Percentiles rank a stretch among this genome's conserved stretches.
phyloP scores from a whole-genome alignment of 1,140 invertebrate genomes.

The Leptinotarsa defecta region DNA sequence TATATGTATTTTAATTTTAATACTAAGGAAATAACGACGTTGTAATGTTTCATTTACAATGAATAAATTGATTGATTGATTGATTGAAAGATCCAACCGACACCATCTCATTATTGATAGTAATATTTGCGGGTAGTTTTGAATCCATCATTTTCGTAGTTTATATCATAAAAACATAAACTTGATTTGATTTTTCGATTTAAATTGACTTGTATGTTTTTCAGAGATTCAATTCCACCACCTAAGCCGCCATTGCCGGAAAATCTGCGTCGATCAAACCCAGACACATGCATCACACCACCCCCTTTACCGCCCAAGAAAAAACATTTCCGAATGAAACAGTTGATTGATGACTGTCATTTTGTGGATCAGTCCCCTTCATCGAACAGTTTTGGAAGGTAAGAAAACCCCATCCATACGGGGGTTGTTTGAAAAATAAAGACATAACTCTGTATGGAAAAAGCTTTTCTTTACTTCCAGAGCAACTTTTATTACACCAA shows the following conservation, averaged over 20 bases:
- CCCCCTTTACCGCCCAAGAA: conserved; percentile 80
- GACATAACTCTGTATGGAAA: neutral
- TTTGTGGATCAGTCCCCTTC: conserved; percentile 58
- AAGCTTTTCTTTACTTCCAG: no score
- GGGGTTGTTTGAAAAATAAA: neutral
- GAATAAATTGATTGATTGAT: no score
- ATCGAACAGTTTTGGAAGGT: conserved; percentile 64
- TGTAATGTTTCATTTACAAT: no score
- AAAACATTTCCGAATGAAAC: conserved; percentile 59
- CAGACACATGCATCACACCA: conserved; percentile 56
- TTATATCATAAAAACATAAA: no score
- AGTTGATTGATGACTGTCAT: conserved; percentile 60
- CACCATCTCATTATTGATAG: no score
- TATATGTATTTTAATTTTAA: no score
- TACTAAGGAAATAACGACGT: no score
- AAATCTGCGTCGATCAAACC: conserved; percentile 36
- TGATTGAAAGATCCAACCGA: no score
- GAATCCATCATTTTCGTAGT: no score
- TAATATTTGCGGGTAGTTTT: no score
- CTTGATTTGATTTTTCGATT: no score
- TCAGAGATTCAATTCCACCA: conserved; percentile 62
- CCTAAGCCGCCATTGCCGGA: conserved; percentile 86
- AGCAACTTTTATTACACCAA: no score
- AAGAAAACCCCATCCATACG: neutral
- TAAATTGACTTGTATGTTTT: conserved; percentile 21